These are phyloP conservation scores for Rallus limicola DNA, from an alignment of 2,113 vertebrate species.

Conservation along the genomic window DNA sequence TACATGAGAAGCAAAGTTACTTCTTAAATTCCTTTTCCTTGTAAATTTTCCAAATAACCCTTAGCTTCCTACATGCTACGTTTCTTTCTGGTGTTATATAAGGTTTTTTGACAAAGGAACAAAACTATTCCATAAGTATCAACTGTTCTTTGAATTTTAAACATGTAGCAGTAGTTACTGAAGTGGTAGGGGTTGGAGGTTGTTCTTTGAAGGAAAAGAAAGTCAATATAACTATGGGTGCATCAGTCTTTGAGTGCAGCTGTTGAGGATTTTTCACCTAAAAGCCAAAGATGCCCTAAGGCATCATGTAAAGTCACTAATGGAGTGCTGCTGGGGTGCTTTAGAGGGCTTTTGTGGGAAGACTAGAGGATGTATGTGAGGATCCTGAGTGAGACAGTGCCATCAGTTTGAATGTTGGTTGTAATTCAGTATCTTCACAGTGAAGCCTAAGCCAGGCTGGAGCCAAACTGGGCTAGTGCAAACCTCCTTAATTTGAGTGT, in stretches of 20 bases:
- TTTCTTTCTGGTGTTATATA: background rate
- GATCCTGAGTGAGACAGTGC: background rate
- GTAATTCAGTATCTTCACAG: background rate
- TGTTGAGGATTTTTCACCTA: background rate
- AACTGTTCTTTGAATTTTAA: background rate
- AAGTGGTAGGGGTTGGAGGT: background rate
- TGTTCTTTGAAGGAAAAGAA: background rate
- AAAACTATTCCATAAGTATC: background rate
- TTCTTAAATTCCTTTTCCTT: background rate
- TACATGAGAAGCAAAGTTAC: background rate
- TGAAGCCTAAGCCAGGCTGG: background rate
- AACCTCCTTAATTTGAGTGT: background rate
- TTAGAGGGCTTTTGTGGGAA: background rate
- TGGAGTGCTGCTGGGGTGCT: background rate
- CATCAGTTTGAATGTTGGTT: background rate
- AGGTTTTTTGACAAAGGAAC: background rate
- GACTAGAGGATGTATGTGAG: background rate
- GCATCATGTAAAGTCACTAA: background rate
- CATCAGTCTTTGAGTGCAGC: background rate
- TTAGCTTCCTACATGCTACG: accelerated
- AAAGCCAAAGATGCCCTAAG: background rate
- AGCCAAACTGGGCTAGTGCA: background rate
- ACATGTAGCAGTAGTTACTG: background rate
- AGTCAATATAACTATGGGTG: background rate
- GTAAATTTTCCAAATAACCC: background rate